Conservation (phyloP, 2,888 invertebrate genomes). For the Parascotia fuliginaria region DNA sequence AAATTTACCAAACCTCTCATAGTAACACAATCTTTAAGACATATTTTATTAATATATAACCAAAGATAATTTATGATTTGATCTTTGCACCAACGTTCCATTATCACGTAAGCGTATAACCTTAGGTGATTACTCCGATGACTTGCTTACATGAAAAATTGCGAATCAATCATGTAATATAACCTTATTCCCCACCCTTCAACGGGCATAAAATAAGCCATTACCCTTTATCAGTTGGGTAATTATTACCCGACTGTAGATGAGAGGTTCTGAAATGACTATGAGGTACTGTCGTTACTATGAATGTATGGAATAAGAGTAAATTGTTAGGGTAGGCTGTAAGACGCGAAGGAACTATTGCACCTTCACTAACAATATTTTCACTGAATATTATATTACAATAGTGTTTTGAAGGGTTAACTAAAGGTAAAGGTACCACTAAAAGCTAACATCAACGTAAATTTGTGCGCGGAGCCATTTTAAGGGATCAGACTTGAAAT, state of each 20-base stretch:
- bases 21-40: too few species aligned
- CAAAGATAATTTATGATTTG: not conserved
- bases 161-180: conserved; percentile 1
- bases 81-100: not conserved
- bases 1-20: too few species aligned
- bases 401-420: not conserved
- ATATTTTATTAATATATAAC: too few species aligned
- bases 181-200: conserved; percentile 13
- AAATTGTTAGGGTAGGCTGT: conserved; percentile 7
- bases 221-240: conserved; percentile 32
- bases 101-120: conserved; percentile 27
- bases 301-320: conserved; percentile 16
- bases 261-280: conserved; percentile 32
- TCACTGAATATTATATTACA: not conserved
- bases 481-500: too few species aligned
- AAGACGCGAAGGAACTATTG: conserved; percentile 2
- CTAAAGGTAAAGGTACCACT: not conserved
- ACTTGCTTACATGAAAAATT: conserved; percentile 21
- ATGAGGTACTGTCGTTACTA: conserved; percentile 22
- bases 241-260: conserved; percentile 31
- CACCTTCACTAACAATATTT: not conserved
- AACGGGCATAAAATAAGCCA: conserved; percentile 28
- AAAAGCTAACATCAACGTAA: not conserved
- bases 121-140: conserved; percentile 27
- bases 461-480: not conserved